These are phyloP conservation scores for Caenorhabditis sp. DNA, from an alignment of 2,888 invertebrate genomes.

Conservation along the genomic window DNA sequence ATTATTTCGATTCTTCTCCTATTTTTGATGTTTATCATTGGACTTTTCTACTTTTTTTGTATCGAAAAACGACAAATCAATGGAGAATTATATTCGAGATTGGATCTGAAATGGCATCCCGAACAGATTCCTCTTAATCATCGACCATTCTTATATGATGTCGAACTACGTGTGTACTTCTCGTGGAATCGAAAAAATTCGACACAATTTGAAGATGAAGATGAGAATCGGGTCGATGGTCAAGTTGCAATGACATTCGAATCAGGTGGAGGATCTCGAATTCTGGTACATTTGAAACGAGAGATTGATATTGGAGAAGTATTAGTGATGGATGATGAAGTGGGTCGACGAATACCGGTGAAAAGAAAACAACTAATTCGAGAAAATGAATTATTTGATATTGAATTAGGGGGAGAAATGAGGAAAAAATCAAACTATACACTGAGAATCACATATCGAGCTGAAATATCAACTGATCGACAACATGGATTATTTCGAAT, in stretches of 20 bases:
- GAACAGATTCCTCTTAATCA: constrained; percentile 48
- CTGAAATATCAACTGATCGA: constrained; percentile 11
- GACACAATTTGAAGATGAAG: constrained; percentile 19
- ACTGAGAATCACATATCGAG: constrained; percentile 22
- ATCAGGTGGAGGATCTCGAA: constrained; percentile 34
- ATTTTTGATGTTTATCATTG: neutral
- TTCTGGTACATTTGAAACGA: constrained; percentile 36
- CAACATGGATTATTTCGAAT: constrained; percentile 26
- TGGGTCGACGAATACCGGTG: neutral
- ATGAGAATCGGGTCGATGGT: constrained; percentile 38
- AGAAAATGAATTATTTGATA: constrained; percentile 17
- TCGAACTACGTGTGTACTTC: constrained; percentile 44
- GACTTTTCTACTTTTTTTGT: neutral
- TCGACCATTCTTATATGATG: constrained; percentile 44
- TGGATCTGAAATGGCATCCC: constrained; percentile 11
- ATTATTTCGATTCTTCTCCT: neutral
- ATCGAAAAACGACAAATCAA: neutral
- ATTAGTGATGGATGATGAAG: constrained; percentile 39
- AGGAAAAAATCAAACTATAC: constrained; percentile 39
- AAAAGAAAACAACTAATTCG: neutral
- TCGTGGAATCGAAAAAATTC: constrained; percentile 27
- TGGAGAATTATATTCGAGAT: neutral
- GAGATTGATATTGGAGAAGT: constrained; percentile 45
- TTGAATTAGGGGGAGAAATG: constrained; percentile 28
- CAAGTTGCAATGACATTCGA: constrained; percentile 35